phyloP scores from a whole-genome alignment of 2,113 vertebrate genomes.

The Aepyceros melampus region DNA sequence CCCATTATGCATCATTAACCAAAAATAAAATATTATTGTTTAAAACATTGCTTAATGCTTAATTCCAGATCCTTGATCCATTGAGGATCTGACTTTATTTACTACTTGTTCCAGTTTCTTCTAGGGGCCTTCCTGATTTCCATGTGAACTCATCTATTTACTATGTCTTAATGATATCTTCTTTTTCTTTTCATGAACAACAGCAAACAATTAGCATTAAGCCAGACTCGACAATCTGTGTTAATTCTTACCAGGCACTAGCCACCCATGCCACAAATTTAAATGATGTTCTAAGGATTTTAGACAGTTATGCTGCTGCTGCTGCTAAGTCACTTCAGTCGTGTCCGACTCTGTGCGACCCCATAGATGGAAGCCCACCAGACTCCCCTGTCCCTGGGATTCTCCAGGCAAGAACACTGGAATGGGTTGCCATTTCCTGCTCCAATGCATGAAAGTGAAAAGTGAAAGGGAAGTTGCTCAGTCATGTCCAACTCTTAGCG shows the following conservation, averaged over 20 bases:
- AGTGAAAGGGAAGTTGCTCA: no score
- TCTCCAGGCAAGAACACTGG: no score
- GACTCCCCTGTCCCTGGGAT: no score
- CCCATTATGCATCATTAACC: background rate
- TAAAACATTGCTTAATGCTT: background rate
- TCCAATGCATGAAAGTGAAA: no score
- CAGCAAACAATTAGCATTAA: background rate
- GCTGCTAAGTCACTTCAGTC: no score
- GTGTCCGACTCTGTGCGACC: no score
- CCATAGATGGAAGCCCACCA: no score
- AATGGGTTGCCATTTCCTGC: no score
- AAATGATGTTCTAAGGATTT: background rate
- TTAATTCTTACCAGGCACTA: background rate
- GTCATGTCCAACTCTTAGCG: rapidly evolving
- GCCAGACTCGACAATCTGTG: background rate
- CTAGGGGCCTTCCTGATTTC: background rate
- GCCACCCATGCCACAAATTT: background rate
- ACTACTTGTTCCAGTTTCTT: background rate
- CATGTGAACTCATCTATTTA: background rate
- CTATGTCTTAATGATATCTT: background rate
- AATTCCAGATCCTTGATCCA: background rate
- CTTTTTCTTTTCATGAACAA: background rate
- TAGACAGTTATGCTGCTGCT: background rate
- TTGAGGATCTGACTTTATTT: background rate
- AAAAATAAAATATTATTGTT: background rate